A percentile compares a stretch with the other conserved stretches of the same genome.
Evolutionary conservation across 2,888 invertebrate species (phyloP).

Genomic region (Sesia apiformis): DNA sequence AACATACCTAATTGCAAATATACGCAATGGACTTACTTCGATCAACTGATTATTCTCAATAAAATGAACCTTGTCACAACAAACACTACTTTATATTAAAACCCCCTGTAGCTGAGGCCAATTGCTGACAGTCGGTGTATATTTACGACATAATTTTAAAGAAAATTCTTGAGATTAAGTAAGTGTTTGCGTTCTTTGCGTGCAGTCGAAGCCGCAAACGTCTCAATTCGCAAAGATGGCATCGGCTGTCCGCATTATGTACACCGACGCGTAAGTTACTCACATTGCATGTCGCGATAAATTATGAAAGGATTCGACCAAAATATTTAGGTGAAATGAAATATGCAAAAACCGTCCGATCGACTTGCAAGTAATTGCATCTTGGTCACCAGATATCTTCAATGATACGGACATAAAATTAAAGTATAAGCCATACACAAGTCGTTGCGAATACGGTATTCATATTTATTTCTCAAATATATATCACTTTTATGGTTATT

Average conservation of each 20-base stretch:
- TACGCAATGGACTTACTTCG: no score
- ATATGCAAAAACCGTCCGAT: constrained; percentile 2
- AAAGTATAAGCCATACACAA: no score
- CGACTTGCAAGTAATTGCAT: constrained; percentile 3
- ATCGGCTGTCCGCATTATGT: constrained; percentile 31
- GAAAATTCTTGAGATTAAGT: constrained; percentile 38
- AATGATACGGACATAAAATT: neutral
- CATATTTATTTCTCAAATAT: no score
- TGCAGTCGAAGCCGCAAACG: constrained; percentile 25
- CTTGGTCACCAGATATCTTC: neutral
- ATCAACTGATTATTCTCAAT: no score
- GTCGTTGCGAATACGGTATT: no score
- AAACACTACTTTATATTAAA: no score
- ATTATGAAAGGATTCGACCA: constrained; percentile 27
- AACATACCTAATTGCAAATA: no score
- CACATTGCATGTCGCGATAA: constrained; percentile 19
- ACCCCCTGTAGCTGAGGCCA: no score
- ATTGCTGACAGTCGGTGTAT: constrained; percentile 4
- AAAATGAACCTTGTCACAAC: no score
- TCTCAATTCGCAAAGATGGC: constrained; percentile 44
- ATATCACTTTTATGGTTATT: no score
- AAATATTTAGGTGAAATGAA: constrained; percentile 27
- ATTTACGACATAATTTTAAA: constrained; percentile 35
- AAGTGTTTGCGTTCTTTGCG: constrained; percentile 32
- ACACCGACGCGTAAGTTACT: constrained; percentile 19